A percentile compares a stretch with the other conserved stretches of the same genome.
phyloP scores from a whole-genome alignment of 1,140 invertebrate species.

The Luehdorfia chinensis region DNA sequence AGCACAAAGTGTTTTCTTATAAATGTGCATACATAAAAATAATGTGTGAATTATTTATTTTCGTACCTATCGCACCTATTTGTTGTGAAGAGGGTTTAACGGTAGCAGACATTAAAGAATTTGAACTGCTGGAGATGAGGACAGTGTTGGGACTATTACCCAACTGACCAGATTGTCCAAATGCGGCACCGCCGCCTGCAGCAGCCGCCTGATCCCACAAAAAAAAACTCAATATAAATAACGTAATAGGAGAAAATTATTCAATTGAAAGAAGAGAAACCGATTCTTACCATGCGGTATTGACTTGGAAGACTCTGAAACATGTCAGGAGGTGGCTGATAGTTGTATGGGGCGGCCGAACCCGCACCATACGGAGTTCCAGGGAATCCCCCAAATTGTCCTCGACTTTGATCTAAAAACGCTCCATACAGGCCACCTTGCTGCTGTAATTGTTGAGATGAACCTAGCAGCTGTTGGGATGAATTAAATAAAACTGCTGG shows the following conservation, averaged over 20 bases:
- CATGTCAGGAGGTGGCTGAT: slow-evolving; percentile 85
- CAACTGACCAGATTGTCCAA: slow-evolving; percentile 87
- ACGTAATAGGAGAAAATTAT: no score
- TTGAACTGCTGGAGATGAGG: slow-evolving; percentile 91
- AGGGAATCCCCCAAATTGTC: slow-evolving; percentile 71
- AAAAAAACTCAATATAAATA: slow-evolving; percentile 1
- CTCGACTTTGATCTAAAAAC: slow-evolving; percentile 70
- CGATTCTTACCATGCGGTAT: slow-evolving; percentile 83
- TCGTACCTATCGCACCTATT: slow-evolving; percentile 86
- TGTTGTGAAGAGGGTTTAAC: slow-evolving; percentile 91
- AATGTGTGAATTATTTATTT: not conserved
- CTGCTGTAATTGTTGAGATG: slow-evolving; percentile 83
- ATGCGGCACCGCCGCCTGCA: slow-evolving; percentile 80
- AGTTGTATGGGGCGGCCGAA: slow-evolving; percentile 73
- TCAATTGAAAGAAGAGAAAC: no score
- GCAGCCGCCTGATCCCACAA: slow-evolving; percentile 59
- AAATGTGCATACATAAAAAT: no score
- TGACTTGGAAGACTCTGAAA: slow-evolving; percentile 88
- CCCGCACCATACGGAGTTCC: slow-evolving; percentile 71
- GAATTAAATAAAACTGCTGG: slow-evolving; percentile 88
- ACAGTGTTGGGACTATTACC: slow-evolving; percentile 91
- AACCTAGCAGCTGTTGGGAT: slow-evolving; percentile 82
- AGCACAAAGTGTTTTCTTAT: no score
- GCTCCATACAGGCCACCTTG: slow-evolving; percentile 84
- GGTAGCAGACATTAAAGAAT: slow-evolving; percentile 92